phyloP scores from a whole-genome alignment of 1,140 invertebrate species.

The Drosophila repletoides region DNA sequence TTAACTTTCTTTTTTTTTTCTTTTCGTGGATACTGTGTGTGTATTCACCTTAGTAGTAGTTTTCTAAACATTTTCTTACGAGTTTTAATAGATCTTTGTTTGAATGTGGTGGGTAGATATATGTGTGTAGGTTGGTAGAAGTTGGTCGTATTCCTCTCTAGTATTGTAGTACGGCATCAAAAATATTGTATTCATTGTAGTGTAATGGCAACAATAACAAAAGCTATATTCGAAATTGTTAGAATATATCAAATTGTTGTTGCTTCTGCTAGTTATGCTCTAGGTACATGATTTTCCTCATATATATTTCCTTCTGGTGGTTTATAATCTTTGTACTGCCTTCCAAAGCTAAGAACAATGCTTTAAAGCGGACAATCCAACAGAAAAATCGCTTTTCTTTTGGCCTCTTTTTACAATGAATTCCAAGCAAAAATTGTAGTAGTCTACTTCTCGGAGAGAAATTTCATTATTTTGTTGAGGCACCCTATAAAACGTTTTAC shows the following conservation, averaged over 20 bases:
- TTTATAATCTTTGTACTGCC: neutral
- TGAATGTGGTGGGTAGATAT: conserved; percentile 1
- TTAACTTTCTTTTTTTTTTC: too few relatives aligned
- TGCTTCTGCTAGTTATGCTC: conserved; percentile 46
- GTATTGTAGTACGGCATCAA: neutral
- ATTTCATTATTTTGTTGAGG: too few relatives aligned
- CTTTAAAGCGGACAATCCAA: neutral
- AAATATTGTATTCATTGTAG: conserved; percentile 5
- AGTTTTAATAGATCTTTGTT: conserved; percentile 1
- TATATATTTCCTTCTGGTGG: too few relatives aligned
- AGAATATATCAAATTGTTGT: conserved; percentile 11
- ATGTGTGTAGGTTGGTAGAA: neutral
- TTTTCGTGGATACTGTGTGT: conserved; percentile 28
- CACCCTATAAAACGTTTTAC: too few relatives aligned
- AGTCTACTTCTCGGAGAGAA: too few relatives aligned
- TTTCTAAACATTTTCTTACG: conserved; percentile 48
- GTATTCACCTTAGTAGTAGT: conserved; percentile 76
- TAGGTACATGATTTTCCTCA: conserved; percentile 53
- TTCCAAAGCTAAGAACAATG: too few relatives aligned
- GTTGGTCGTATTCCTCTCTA: neutral
- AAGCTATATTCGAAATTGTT: too few relatives aligned
- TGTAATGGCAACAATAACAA: too few relatives aligned
- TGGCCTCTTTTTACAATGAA: too few relatives aligned
- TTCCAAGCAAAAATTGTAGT: too few relatives aligned
- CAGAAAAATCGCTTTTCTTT: too few relatives aligned